A percentile compares a stretch with the other conserved stretches of the same genome.
These are phyloP conservation scores for Nomada fucata DNA, from an alignment of 2,888 invertebrate genomes.

Conservation along the genomic window DNA sequence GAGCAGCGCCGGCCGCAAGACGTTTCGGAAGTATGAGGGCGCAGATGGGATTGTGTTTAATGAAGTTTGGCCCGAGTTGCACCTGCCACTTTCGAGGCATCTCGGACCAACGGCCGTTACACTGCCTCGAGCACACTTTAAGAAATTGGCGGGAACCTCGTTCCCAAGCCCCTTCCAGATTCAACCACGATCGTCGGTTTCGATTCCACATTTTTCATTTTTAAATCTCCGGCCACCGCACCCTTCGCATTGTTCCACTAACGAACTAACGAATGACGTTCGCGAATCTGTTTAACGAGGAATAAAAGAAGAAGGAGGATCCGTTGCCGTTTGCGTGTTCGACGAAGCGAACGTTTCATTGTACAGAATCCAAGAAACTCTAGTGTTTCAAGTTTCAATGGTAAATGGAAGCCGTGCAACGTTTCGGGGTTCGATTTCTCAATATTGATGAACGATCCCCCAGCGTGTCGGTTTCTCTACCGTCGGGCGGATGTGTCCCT, in stretches of 20 bases:
- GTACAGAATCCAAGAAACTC: too few species aligned
- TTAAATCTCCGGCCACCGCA: neutral
- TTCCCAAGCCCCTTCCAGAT: constrained; percentile 56
- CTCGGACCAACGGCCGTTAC: constrained; percentile 75
- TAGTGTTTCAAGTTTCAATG: neutral
- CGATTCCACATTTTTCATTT: constrained; percentile 2
- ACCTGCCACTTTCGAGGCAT: constrained; percentile 81
- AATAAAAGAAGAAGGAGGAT: too few species aligned
- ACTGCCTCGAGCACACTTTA: constrained; percentile 65
- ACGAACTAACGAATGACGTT: neutral
- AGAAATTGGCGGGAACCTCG: constrained; percentile 73
- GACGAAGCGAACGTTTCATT: too few species aligned
- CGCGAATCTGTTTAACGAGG: neutral
- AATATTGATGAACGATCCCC: neutral
- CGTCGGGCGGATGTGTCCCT: constrained; percentile 59
- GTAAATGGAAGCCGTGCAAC: too few species aligned
- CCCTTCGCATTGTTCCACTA: neutral
- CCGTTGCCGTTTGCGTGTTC: too few species aligned
- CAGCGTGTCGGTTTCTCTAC: constrained; percentile 43
- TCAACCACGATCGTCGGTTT: constrained; percentile 7
- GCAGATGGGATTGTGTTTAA: constrained; percentile 83
- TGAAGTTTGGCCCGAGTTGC: constrained; percentile 81
- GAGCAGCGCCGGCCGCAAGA: constrained; percentile 63
- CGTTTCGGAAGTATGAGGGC: constrained; percentile 79
- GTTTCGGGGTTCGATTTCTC: constrained; percentile 46